Evolutionary conservation across 2,113 vertebrate genomes (phyloP), one percentile per base, ranked within the genome.

Genomic region (Catharus fuscescens): DNA sequence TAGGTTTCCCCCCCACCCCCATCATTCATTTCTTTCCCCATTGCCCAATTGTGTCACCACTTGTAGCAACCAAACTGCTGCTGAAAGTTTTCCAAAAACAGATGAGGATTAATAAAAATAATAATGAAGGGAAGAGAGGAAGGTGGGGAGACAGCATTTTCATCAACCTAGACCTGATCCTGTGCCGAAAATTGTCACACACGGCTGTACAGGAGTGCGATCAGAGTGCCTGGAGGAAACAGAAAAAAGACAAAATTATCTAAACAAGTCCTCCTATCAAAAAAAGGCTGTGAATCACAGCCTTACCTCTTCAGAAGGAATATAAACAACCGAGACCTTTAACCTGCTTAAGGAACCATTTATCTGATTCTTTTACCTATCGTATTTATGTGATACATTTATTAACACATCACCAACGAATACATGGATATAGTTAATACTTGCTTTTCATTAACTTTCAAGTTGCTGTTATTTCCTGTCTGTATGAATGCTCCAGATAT

Each of bases 391-490:
- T 50, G 74, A 76, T 85, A 70, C 29, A 54, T 91, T 90, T 94
- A 95, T 92, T 93, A 90, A 93, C 72, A 62, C 47, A 88, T 90
- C 72, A 93, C 40, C 31, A 83, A 73, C 60, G 48, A 92, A 88
- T 77, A 67, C 31, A 78, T 32, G 25, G 59, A 92, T 96, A 90
- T 94, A 80, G 90, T 93, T 93, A 81, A 52, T 26, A 74, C 38
- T 83, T 77, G 70, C 31, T 92, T 82, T 80, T 80, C 83, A 91
- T 89, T 93, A 90, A 74, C 24, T 96, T 95, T 80, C 29, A 88
- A 82, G 85, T 47, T 90, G 54, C 18, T 1, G 1, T 71, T 65
- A 90, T 69, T 65, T 88, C 69, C 57, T 76, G 25, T 80, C 36
- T 54, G 20, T 90, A 81, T 34, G 57, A 88, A 86, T n/a, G 36